Evolutionary conservation across 2,113 vertebrate genomes (phyloP).

Genomic region (Turnix velox): DNA sequence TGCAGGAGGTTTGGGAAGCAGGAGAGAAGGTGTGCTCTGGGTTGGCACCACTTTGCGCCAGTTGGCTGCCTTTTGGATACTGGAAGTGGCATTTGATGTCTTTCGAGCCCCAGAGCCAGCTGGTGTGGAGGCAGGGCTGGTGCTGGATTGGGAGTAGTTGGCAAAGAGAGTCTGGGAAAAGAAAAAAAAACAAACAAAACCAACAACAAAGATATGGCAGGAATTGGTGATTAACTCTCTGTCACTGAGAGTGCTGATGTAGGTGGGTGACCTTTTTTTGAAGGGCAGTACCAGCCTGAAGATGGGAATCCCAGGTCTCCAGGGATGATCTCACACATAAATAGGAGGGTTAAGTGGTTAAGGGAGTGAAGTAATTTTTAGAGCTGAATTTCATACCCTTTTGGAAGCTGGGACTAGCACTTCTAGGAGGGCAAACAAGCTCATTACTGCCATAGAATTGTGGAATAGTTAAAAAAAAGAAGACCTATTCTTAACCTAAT

Average conservation of each 20-base stretch:
- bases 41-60: constrained; percentile 67
- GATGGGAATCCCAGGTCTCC: neutral
- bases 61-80: constrained; percentile 62
- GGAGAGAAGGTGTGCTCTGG: constrained; percentile 57
- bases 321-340: neutral
- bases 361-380: neutral
- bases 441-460: neutral
- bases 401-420: neutral
- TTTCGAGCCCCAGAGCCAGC: constrained; percentile 56
- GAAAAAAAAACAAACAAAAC: neutral
- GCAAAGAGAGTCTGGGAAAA: constrained; percentile 74
- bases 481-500: neutral
- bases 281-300: neutral
- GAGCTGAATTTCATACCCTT: neutral
- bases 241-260: neutral
- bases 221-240: neutral
- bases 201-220: neutral
- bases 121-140: constrained; percentile 51
- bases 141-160: constrained; percentile 65
- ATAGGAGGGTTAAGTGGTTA: neutral
- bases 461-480: neutral
- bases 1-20: constrained; percentile 83
- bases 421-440: neutral
- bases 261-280: neutral
- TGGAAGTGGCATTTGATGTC: constrained; percentile 65